Base-by-base conservation (phyloP, 2,888 invertebrate species). In the Agelastica alni region DNA sequence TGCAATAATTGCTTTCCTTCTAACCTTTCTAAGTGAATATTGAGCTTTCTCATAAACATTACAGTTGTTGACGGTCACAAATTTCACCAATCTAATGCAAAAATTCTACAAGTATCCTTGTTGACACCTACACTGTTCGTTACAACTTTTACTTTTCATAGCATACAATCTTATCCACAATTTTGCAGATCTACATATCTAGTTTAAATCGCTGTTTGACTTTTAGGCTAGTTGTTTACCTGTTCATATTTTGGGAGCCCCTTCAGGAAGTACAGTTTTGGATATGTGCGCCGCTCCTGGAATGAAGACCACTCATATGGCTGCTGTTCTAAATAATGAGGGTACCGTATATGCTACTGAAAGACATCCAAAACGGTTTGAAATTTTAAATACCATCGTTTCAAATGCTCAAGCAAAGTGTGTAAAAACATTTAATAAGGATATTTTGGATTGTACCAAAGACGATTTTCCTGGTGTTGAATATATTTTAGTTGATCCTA, bases 261-360 rank as follows among this genome's bases (percentile, higher is more conserved):
- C 85, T 0, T 76, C 85, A 0, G 90, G 89, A 5, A 84, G 89
- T 60, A 79, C 80, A 1, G 88, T 93, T 1, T 75, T 99, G 53
- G 99, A 99, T 75, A 90, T 94, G 85, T 99, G 99, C 75, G 94
- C 98, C 0, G 98, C 99, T 0, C 99, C 99, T 0, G 99, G 99
- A 30, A 96, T 93, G 89, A 96, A 96, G 79, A 91, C 96, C 0
- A 86, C 92, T 7, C 94, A 96, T 70, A 75, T 96, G 2, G 94
- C 96, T 7, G 89, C 93, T 7, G 79, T 87, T 10, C 84, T 96
- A 77, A 78, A 86, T 44, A 91, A 96, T 73, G 77, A 83, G 66
- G 93, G 93, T 1, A 85, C 79, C 63, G 82, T 97, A 5, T 89
- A 87, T 74, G 93, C 97, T 0, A 85, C 93, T 6, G 98, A 98